Base-by-base conservation (phyloP, 2,888 invertebrate species). In the Torymus auratus region DNA sequence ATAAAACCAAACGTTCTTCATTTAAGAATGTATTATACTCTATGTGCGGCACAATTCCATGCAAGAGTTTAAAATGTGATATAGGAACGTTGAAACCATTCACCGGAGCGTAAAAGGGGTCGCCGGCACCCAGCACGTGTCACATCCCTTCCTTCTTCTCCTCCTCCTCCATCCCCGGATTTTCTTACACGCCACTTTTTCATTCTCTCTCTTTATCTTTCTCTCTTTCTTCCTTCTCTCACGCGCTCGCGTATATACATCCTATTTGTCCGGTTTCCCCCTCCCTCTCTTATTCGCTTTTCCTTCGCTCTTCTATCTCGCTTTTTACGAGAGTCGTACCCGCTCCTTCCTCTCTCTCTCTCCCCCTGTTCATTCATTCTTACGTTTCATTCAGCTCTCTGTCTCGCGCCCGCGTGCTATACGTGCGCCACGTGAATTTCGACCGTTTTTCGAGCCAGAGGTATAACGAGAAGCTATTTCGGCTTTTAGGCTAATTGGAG, bases 291-390 rank as follows among this genome's bases (percentile, higher is more conserved):
- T 62, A 68, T 69, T 68, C 72, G 68, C 69, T 78, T 68, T 78
- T 73, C 52, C 79, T 64, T 73, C 50, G n/a, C 17, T 53, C 62
- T 70, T 80, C 70, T 80, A 75, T 74, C 70, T 70, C 52, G 28
- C 17, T 80, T 79, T 79, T 73, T 79, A 79, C 73, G 78, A 79
- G 61, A 65, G 4, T 60, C 71, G n/a, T n/a, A n/a, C 58, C 15
- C 56, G 56, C 15, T 23, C 65, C 7, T 56, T 20, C 12, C 58
- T 20, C 55, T 64, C 58, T 14, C 56, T 52, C 20, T 41, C n/a
- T 58, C 41, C 56, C 23, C 28, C 14, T 52, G 76, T 72, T 80
- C 76, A 76, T 80, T 80, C 79, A 79, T 73, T 67, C 79, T 79
- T 68, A 62, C 23, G 68, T 79, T 73, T 60, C 79, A 79, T 79